These are phyloP conservation scores for Gryon sp. DNA, from an alignment of 1,140 invertebrate species.

Conservation along the genomic window DNA sequence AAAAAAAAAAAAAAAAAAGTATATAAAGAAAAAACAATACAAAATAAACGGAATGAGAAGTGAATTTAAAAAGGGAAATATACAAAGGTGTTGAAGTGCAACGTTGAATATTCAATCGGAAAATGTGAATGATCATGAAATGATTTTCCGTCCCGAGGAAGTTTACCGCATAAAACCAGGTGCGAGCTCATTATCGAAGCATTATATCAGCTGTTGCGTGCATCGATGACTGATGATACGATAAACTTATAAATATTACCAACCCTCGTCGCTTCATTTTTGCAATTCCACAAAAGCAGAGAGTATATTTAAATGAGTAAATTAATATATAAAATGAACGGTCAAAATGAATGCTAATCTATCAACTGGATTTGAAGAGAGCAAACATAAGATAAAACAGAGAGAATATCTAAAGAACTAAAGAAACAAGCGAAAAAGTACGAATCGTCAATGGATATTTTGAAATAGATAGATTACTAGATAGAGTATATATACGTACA, in stretches of 20 bases:
- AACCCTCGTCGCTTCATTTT: slow-evolving; percentile 65
- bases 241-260: slow-evolving; percentile 59
- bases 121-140: slow-evolving; percentile 58
- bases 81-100: slow-evolving; percentile 19
- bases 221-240: slow-evolving; percentile 64
- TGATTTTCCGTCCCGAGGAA: slow-evolving; percentile 61
- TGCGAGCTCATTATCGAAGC: slow-evolving; percentile 62
- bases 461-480: slow-evolving; percentile 64
- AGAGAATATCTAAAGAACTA: slow-evolving; percentile 7
- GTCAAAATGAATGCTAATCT: slow-evolving; percentile 19
- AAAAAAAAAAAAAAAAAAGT: slow-evolving; percentile 14
- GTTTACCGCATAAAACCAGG: slow-evolving; percentile 53
- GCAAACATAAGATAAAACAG: slow-evolving; percentile 6
- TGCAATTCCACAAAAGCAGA: slow-evolving; percentile 61
- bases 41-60: slow-evolving; percentile 9
- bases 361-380: not conserved
- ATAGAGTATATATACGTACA: slow-evolving; percentile 63
- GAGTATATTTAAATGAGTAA: slow-evolving; percentile 40
- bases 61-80: not conserved
- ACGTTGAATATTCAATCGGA: slow-evolving; percentile 52
- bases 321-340: slow-evolving; percentile 29
- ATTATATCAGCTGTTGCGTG: slow-evolving; percentile 59
- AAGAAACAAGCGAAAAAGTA: slow-evolving; percentile 15
- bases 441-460: slow-evolving; percentile 59
- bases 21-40: not conserved